phyloP scores from a whole-genome alignment of 2,888 invertebrate species.

The Dichetophora obliterata region DNA sequence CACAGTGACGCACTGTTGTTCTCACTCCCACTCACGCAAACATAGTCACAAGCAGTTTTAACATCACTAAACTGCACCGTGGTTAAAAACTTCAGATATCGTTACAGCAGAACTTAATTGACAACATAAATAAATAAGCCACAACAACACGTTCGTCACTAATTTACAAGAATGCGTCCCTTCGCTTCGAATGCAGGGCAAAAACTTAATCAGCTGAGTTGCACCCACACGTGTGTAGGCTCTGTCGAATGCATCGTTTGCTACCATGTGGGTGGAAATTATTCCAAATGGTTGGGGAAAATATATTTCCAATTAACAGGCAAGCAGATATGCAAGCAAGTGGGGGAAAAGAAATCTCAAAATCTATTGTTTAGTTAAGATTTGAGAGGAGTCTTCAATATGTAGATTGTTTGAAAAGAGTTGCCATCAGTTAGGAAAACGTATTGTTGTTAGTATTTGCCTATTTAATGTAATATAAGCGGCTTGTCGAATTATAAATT shows the following conservation, averaged over 20 bases:
- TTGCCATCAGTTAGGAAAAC: not conserved
- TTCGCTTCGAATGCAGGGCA: conserved; percentile 42
- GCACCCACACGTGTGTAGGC: conserved; percentile 36
- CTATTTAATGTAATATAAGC: no score
- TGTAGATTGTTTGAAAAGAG: not conserved
- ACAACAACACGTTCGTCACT: not conserved
- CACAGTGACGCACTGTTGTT: conserved; percentile 33
- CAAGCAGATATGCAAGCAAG: not conserved
- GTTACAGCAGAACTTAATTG: conserved; percentile 19
- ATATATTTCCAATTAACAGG: conserved; percentile 18
- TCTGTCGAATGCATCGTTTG: not conserved
- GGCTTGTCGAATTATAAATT: no score
- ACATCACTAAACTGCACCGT: no score
- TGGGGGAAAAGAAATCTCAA: conserved; percentile 10
- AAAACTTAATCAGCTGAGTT: conserved; percentile 46
- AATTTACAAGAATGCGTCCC: conserved; percentile 27
- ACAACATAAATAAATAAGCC: not conserved
- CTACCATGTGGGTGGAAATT: not conserved
- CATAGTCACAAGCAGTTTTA: not conserved
- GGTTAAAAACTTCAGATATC: conserved; percentile 37
- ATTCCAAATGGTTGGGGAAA: not conserved
- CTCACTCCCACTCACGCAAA: not conserved
- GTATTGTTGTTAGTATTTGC: no score
- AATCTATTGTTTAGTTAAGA: conserved; percentile 18
- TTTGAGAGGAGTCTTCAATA: not conserved